Conservation (phyloP, 2,888 invertebrate genomes). For the Eupithecia vulgata region DNA sequence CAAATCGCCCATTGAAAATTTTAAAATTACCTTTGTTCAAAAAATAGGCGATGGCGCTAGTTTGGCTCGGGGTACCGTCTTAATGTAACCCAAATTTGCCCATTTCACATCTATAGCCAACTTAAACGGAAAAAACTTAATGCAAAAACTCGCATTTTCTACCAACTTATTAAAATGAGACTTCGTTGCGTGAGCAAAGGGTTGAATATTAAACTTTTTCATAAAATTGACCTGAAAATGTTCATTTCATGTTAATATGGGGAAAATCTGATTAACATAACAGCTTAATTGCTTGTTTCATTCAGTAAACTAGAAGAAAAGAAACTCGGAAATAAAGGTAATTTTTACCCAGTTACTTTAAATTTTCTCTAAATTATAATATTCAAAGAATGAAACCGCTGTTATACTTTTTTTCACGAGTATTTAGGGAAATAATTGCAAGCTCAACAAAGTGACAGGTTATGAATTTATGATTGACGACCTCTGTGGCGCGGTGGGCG, state of each 20-base stretch:
- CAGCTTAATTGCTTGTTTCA: slow-evolving; percentile 24
- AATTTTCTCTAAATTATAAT: neutral
- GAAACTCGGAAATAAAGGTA: neutral
- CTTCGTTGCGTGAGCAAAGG: slow-evolving; percentile 15
- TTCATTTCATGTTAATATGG: slow-evolving; percentile 26
- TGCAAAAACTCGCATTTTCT: neutral
- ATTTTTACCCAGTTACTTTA: neutral
- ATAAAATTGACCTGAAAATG: slow-evolving; percentile 29
- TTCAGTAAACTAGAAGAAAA: neutral
- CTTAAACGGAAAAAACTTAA: neutral
- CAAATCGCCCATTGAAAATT: too few relatives aligned
- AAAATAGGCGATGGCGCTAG: too few relatives aligned
- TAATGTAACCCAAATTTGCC: too few relatives aligned
- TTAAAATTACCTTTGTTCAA: too few relatives aligned
- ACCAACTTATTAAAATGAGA: neutral
- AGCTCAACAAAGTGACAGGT: too few relatives aligned
- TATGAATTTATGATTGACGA: too few relatives aligned
- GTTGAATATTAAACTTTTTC: slow-evolving; percentile 11
- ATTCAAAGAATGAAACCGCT: neutral
- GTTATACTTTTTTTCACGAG: neutral
- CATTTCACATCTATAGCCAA: too few relatives aligned
- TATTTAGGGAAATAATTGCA: too few relatives aligned
- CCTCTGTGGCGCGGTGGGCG: too few relatives aligned
- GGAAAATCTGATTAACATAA: slow-evolving; percentile 19
- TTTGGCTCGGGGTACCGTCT: too few relatives aligned